These are phyloP conservation scores for Rhinoderma darwinii DNA, from an alignment of 2,113 vertebrate species.

Conservation along the genomic window DNA sequence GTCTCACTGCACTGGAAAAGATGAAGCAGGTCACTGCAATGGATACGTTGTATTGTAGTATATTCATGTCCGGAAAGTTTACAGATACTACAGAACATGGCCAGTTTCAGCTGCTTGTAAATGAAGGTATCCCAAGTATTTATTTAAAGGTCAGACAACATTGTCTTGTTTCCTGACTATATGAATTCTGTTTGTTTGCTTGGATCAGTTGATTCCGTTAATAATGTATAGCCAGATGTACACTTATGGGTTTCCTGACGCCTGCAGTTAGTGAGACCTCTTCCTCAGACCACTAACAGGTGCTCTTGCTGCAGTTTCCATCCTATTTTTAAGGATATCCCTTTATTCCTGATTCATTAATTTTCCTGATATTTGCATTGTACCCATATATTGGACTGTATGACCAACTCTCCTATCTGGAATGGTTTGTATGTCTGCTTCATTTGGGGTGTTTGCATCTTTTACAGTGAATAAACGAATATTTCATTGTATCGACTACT, in stretches of 20 bases:
- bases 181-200: not conserved
- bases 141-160: not conserved
- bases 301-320: not conserved
- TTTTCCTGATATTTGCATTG: not conserved
- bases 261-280: not conserved
- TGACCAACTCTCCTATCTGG: not conserved
- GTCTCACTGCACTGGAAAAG: not conserved
- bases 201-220: not conserved
- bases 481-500: not conserved
- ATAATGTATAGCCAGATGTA: not conserved
- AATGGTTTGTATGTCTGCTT: not conserved
- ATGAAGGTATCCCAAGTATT: not conserved
- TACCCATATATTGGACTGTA: not conserved
- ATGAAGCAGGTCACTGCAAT: not conserved
- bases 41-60: conserved; percentile 6
- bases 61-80: conserved; percentile 7
- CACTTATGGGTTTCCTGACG: too few relatives aligned
- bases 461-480: not conserved
- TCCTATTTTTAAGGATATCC: not conserved
- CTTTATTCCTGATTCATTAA: not conserved
- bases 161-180: too few relatives aligned
- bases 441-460: not conserved
- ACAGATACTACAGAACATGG: not conserved
- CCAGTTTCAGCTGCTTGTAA: not conserved
- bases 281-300: not conserved